These are phyloP conservation scores for Pachliopta kotzebuea DNA, from an alignment of 2,888 invertebrate species.

Conservation along the genomic window DNA sequence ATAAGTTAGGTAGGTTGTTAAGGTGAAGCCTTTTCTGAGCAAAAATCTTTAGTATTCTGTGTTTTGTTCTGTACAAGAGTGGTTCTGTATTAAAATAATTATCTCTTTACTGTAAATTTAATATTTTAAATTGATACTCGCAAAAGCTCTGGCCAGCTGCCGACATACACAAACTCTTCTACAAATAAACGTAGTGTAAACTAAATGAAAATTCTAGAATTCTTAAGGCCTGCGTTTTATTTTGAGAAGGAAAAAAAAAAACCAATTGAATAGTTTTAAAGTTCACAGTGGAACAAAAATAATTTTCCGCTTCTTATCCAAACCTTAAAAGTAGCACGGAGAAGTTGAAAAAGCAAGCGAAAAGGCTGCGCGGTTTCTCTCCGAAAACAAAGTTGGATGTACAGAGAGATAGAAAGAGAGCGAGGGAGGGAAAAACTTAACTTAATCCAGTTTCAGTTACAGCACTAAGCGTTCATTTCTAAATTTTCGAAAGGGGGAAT, in stretches of 20 bases:
- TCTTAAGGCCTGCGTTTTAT: too few species aligned
- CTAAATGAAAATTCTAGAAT: too few species aligned
- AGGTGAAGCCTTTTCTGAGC: too few species aligned
- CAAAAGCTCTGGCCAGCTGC: too few species aligned
- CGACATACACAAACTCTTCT: too few species aligned
- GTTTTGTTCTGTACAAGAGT: too few species aligned
- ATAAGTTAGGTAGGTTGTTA: too few species aligned
- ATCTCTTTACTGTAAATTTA: too few species aligned
- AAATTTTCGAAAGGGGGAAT: constrained; percentile 48
- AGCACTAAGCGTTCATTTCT: constrained; percentile 35
- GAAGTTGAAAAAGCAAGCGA: constrained; percentile 30
- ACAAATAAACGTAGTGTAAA: too few species aligned
- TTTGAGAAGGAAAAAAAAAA: background rate
- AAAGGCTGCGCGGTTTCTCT: constrained; percentile 15
- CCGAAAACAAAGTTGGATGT: constrained; percentile 25
- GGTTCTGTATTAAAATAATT: too few species aligned
- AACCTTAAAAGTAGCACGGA: constrained; percentile 9
- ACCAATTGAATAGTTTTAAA: constrained; percentile 17
- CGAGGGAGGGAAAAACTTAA: constrained; percentile 15
- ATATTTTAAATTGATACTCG: too few species aligned
- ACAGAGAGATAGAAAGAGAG: background rate
- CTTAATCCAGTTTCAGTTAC: constrained; percentile 31
- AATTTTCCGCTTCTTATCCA: constrained; percentile 22
- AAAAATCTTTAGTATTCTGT: too few species aligned
- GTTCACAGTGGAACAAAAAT: constrained; percentile 22